These are phyloP conservation scores for Platysternon megacephalum DNA, from an alignment of 2,113 vertebrate genomes.

Conservation along the genomic window DNA sequence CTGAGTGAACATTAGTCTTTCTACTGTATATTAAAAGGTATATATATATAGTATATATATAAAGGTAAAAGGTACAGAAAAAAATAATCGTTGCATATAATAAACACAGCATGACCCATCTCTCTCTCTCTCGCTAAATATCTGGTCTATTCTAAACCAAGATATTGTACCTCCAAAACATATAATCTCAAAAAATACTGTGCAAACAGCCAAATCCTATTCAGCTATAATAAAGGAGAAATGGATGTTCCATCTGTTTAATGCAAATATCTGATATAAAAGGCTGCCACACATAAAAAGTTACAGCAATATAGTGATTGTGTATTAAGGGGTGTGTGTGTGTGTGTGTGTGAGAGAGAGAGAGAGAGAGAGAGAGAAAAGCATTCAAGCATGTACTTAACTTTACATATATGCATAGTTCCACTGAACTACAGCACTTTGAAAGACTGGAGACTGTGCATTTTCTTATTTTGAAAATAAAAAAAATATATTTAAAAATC, in stretches of 20 bases:
- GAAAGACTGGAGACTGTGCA: slow-evolving; percentile 64
- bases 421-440: slow-evolving; percentile 36
- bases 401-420: slow-evolving; percentile 57
- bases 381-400: slow-evolving; percentile 45
- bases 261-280: slow-evolving; percentile 77
- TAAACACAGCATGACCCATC: slow-evolving; percentile 67
- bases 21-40: slow-evolving; percentile 45
- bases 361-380: neutral
- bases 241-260: slow-evolving; percentile 81
- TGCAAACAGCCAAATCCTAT: slow-evolving; percentile 81
- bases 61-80: too few species aligned
- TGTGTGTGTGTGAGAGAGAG: neutral
- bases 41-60: neutral
- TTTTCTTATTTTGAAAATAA: slow-evolving; percentile 63
- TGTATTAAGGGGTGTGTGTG: slow-evolving; percentile 16
- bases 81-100: slow-evolving; percentile 67
- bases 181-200: slow-evolving; percentile 82
- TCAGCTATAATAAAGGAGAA: slow-evolving; percentile 81
- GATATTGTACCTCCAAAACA: slow-evolving; percentile 74
- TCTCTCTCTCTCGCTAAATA: slow-evolving; percentile 60
- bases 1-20: slow-evolving; percentile 31
- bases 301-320: slow-evolving; percentile 52
- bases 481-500: slow-evolving; percentile 63
- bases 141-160: slow-evolving; percentile 70
- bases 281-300: slow-evolving; percentile 73